Evolutionary conservation across 2,888 invertebrate genomes (phyloP).

Genomic region (Xylophagus ater): DNA sequence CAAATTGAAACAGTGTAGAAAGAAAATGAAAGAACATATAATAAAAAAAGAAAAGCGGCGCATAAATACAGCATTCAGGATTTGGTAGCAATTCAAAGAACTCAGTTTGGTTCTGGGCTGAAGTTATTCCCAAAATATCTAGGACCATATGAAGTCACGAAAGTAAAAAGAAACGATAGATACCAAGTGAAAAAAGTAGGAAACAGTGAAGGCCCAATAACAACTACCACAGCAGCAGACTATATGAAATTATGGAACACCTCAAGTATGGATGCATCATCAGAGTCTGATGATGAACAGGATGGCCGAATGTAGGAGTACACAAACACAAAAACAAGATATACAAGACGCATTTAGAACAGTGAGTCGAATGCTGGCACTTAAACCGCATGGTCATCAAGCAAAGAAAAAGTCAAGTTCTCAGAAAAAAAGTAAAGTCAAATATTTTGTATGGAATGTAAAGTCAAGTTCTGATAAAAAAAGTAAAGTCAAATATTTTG

Average conservation of each 20-base stretch:
- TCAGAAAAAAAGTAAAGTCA: too few species aligned
- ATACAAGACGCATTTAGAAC: too few species aligned
- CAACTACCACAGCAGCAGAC: slow-evolving; percentile 10
- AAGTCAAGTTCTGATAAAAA: too few species aligned
- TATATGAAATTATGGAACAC: slow-evolving; percentile 13
- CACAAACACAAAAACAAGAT: neutral
- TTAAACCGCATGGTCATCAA: too few species aligned
- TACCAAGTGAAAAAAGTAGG: slow-evolving; percentile 16
- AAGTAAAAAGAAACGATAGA: slow-evolving; percentile 8
- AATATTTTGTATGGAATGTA: too few species aligned
- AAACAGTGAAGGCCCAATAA: slow-evolving; percentile 10
- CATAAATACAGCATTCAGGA: slow-evolving; percentile 7
- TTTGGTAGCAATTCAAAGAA: slow-evolving; percentile 17
- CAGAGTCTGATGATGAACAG: neutral
- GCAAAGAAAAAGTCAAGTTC: too few species aligned
- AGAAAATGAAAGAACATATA: slow-evolving; percentile 8
- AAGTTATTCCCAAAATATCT: slow-evolving; percentile 14
- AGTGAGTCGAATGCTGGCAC: too few species aligned
- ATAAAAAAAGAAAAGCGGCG: neutral
- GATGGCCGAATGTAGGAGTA: neutral
- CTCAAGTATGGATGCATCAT: neutral
- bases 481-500: too few species aligned
- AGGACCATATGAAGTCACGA: slow-evolving; percentile 13
- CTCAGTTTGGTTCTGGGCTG: slow-evolving; percentile 16
- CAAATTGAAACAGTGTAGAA: slow-evolving; percentile 17